phyloP scores from a whole-genome alignment of 92 coral and sea anemone species.

The Muricea muricata region DNA sequence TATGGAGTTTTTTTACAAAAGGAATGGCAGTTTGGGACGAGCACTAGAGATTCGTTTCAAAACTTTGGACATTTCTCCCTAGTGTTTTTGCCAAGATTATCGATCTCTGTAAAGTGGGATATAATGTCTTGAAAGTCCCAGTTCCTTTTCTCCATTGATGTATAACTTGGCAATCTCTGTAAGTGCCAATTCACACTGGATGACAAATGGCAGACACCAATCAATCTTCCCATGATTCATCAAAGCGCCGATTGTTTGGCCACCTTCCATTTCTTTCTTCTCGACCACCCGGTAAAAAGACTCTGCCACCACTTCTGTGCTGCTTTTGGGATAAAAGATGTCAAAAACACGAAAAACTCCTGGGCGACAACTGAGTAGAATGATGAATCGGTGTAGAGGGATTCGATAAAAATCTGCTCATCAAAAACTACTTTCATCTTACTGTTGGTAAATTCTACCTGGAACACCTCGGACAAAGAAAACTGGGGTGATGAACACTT shows the following conservation, averaged over 20 bases:
- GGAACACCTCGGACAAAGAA: slow-evolving; percentile 20
- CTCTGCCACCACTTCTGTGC: slow-evolving; percentile 19
- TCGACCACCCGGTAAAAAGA: slow-evolving; percentile 13
- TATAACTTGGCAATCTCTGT: slow-evolving; percentile 15
- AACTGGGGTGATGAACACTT: slow-evolving; percentile 14
- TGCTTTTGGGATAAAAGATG: neutral
- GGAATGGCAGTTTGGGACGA: slow-evolving; percentile 14
- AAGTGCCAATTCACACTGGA: slow-evolving; percentile 26
- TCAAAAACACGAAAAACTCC: slow-evolving; percentile 16
- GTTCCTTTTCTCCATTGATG: slow-evolving; percentile 29
- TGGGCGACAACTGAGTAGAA: slow-evolving; percentile 8
- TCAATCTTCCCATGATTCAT: slow-evolving; percentile 10
- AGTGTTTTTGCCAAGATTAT: slow-evolving; percentile 10
- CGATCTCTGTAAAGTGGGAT: slow-evolving; percentile 24
- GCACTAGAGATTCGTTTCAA: slow-evolving; percentile 24
- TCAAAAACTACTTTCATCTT: neutral
- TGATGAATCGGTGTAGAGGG: slow-evolving; percentile 27
- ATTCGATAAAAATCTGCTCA: slow-evolving; percentile 8
- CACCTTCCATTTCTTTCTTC: slow-evolving; percentile 29
- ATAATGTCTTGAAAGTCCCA: slow-evolving; percentile 16
- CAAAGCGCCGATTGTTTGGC: slow-evolving; percentile 16
- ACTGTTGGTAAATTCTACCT: slow-evolving; percentile 23
- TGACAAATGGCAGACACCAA: slow-evolving; percentile 36
- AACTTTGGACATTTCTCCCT: slow-evolving; percentile 39
- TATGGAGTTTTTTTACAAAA: neutral